Conservation (phyloP, 2,797 vertebrate genomes). For the Silurus lanzhouensis region DNA sequence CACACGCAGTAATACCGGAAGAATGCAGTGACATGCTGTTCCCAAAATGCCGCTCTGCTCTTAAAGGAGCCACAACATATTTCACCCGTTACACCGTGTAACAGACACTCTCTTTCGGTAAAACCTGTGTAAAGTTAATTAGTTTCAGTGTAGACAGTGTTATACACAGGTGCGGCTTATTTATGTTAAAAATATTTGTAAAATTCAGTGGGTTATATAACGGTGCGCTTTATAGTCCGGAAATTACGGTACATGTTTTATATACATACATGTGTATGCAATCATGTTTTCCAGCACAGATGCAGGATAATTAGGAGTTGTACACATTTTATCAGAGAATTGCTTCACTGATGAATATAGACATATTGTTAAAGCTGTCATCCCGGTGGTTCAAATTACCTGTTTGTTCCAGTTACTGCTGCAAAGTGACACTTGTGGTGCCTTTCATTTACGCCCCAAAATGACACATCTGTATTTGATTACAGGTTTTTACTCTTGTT, state of each 20-base stretch:
- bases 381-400: constrained; percentile 56
- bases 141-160: too few species aligned
- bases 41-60: too few species aligned
- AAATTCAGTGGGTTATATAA: too few species aligned
- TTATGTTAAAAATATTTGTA: too few species aligned
- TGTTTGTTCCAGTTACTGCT: constrained; percentile 61
- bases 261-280: neutral
- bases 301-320: constrained; percentile 45
- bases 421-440: constrained; percentile 43
- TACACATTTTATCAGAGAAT: constrained; percentile 40
- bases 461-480: constrained; percentile 55
- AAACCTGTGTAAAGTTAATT: too few species aligned
- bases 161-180: too few species aligned
- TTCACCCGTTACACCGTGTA: too few species aligned
- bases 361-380: constrained; percentile 55
- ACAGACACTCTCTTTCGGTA: too few species aligned
- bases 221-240: too few species aligned
- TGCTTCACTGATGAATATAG: constrained; percentile 48
- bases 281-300: constrained; percentile 30
- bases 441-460: constrained; percentile 53
- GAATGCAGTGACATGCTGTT: too few species aligned
- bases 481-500: constrained; percentile 56
- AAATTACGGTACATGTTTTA: neutral
- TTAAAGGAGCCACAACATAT: too few species aligned
- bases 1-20: too few species aligned